Conservation (phyloP, 2,888 invertebrate species). For the Ernsta delagoae region DNA sequence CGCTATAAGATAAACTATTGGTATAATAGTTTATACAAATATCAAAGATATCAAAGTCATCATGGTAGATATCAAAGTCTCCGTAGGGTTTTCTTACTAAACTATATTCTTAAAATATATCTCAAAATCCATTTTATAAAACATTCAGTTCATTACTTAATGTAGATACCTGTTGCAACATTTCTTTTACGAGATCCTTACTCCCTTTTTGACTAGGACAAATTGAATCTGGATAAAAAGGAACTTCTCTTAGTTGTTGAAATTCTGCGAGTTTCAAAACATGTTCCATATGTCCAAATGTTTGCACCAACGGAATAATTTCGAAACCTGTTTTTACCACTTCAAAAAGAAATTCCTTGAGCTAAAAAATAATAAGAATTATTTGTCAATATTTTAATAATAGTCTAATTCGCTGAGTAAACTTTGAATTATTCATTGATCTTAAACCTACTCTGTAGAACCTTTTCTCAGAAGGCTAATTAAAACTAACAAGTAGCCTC, state of each 20-base stretch:
- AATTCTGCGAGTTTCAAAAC: slow-evolving; percentile 89
- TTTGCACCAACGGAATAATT: slow-evolving; percentile 93
- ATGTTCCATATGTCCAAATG: slow-evolving; percentile 94
- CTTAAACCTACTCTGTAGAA: neutral
- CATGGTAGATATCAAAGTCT: too few relatives aligned
- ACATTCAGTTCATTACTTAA: too few relatives aligned
- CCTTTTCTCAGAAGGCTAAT: neutral
- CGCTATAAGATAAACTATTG: too few relatives aligned
- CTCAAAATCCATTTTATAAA: too few relatives aligned
- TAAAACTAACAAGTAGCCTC: neutral
- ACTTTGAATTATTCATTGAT: neutral
- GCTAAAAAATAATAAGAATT: slow-evolving; percentile 47
- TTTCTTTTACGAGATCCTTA: slow-evolving; percentile 82
- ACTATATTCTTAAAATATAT: too few relatives aligned
- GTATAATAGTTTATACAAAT: too few relatives aligned
- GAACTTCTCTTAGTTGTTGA: slow-evolving; percentile 87
- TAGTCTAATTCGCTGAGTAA: neutral
- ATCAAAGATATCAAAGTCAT: too few relatives aligned
- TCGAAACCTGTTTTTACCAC: slow-evolving; percentile 86
- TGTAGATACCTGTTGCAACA: slow-evolving; percentile 88
- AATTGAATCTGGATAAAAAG: slow-evolving; percentile 85
- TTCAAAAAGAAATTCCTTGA: slow-evolving; percentile 53
- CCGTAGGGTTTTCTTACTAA: too few relatives aligned
- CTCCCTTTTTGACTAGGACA: slow-evolving; percentile 88
- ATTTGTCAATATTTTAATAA: too few relatives aligned